Percentiles rank a stretch among this genome's conserved stretches.
phyloP scores from a whole-genome alignment of 2,888 invertebrate species.

The Campoplex nolae region DNA sequence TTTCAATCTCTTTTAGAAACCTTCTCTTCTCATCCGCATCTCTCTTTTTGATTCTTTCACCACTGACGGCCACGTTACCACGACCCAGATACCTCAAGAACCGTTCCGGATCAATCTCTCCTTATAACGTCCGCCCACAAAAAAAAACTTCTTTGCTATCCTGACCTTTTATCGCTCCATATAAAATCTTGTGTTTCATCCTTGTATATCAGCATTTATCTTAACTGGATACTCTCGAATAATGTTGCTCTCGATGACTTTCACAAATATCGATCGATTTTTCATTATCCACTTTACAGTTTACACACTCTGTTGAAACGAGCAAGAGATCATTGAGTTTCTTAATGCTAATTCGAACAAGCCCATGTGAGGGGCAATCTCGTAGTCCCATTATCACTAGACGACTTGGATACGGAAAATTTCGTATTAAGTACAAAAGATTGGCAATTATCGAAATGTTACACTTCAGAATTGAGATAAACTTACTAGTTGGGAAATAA shows the following conservation, averaged over 20 bases:
- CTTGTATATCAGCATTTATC: conserved; percentile 1
- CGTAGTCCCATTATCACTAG: no score
- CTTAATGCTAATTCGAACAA: neutral
- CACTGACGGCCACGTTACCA: conserved; percentile 41
- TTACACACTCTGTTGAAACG: neutral
- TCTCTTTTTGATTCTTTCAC: conserved; percentile 29
- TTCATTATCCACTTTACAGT: neutral
- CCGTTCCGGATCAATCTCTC: conserved; percentile 61
- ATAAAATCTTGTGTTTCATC: conserved; percentile 2
- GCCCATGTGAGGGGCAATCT: neutral
- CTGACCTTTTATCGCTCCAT: conserved; percentile 47
- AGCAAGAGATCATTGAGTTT: neutral
- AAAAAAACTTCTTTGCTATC: conserved; percentile 12
- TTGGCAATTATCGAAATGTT: no score
- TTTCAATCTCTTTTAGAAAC: conserved; percentile 60
- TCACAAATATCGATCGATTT: neutral
- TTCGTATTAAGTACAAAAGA: no score
- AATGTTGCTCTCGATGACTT: conserved; percentile 18
- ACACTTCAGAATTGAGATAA: no score
- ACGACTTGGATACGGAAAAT: no score
- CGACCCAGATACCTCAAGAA: conserved; percentile 65
- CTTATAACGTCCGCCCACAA: conserved; percentile 49
- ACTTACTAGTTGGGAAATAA: no score
- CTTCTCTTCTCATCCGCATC: conserved; percentile 54
- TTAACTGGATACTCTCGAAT: conserved; percentile 36